Base-by-base conservation (phyloP, 2,797 vertebrate genomes). In the Phaenicophaeus curvirostris region DNA sequence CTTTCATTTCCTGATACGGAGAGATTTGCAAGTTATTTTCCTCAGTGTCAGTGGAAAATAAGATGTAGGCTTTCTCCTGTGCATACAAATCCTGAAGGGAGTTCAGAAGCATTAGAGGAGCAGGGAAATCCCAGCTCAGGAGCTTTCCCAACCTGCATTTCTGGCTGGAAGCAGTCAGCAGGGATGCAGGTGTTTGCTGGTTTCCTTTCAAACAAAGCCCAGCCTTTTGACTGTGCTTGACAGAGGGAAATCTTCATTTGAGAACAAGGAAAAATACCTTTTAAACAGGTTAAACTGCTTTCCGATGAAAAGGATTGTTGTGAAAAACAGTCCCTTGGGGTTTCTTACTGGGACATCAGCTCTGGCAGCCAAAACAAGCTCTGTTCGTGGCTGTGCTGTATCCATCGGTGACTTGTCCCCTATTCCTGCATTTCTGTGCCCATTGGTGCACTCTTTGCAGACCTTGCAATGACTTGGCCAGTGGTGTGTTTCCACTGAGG, bases 241-340 rank as follows among this genome's bases (percentile, higher is more conserved):
- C 0, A 3, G 54, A 68, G 68, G 48, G 42, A 20, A 59, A 33
- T 14, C 37, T 8, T 46, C 37, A 6, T 46, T 30, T 31, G 62
- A 63, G 63, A 66, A 4, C 3, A 11, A 67, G 17, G 8, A 54
- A 2, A 62, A 76, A 61, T 31, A 33, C 8, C 14, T 24, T 62
- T 44, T 42, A 67, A 94, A 85, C 74, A 73, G 87, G 89, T 94
- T 83, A 19, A 79, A 14, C 89, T 46, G 63, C 91, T 95, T 91
- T 89, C 15, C 35, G 46, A 1, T 62, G 63, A 87, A 66, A 87
- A 87, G 63, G 62, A 59, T 72, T 33, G n/a, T 89, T 92, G 87
- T 89, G 90, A 39, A 58, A 66, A 58, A 8, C 35, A 28, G 53
- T 89, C 82, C 63, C 67, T 55, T 0, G 63, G 59, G 78, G 5